A percentile compares a stretch with the other conserved stretches of the same genome.
These are phyloP conservation scores for Chloebia gouldiae DNA, from an alignment of 2,113 vertebrate genomes.

Conservation along the genomic window DNA sequence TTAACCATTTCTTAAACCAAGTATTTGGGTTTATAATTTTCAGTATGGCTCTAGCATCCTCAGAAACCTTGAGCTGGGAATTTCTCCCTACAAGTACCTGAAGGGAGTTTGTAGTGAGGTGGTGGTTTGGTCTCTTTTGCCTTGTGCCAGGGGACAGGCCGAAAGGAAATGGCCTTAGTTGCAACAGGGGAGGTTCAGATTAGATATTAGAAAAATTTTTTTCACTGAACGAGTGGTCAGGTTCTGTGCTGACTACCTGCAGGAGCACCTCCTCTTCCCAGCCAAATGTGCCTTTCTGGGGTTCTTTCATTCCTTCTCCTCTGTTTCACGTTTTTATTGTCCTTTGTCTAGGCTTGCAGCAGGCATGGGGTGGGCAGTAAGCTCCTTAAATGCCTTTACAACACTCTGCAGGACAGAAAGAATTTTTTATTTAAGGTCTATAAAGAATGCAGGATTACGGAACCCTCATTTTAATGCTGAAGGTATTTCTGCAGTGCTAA, in stretches of 20 bases:
- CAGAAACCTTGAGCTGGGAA: not conserved
- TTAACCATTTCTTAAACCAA: not conserved
- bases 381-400: not conserved
- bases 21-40: not conserved
- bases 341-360: not conserved
- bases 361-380: not conserved
- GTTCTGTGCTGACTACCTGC: not conserved
- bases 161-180: accelerated
- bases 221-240: not conserved
- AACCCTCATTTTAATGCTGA: not conserved
- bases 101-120: not conserved
- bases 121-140: not conserved
- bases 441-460: not conserved
- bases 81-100: not conserved
- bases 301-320: not conserved
- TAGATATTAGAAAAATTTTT: not conserved
- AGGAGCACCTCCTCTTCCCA: not conserved
- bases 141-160: not conserved
- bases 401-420: not conserved
- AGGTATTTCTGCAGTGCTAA: not conserved
- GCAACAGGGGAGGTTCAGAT: not conserved
- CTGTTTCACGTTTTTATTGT: not conserved
- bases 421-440: not conserved
- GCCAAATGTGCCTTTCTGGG: not conserved
- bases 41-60: not conserved